These are phyloP conservation scores for Eupeodes corollae DNA, from an alignment of 1,140 invertebrate genomes.

Conservation along the genomic window DNA sequence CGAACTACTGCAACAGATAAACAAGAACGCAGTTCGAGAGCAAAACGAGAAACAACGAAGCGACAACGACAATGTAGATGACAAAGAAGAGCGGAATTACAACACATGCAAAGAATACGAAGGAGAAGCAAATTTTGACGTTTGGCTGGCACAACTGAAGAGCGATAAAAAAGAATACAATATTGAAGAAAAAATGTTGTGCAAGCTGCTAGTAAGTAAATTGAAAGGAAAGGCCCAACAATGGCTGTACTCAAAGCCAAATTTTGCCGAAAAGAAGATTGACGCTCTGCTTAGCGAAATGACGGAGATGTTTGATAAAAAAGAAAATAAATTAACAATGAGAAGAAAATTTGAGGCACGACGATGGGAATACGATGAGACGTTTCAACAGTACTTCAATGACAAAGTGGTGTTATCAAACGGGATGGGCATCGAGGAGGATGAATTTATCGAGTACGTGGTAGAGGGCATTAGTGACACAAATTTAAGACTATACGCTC, in stretches of 20 bases:
- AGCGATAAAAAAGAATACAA: too few species aligned
- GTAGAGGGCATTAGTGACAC: slow-evolving; percentile 27
- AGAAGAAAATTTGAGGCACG: slow-evolving; percentile 16
- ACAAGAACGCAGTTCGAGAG: neutral
- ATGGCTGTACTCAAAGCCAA: neutral
- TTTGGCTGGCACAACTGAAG: neutral
- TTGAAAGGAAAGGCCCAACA: neutral
- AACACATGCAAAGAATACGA: slow-evolving; percentile 8
- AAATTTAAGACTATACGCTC: too few species aligned
- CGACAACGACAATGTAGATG: neutral
- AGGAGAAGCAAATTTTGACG: neutral
- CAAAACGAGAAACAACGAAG: neutral
- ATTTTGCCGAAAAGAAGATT: slow-evolving; percentile 4
- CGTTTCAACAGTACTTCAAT: slow-evolving; percentile 17
- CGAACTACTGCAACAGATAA: neutral
- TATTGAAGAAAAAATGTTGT: too few species aligned
- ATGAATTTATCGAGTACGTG: slow-evolving; percentile 19
- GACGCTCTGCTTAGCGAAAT: slow-evolving; percentile 8
- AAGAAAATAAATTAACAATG: slow-evolving; percentile 4
- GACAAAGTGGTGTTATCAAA: slow-evolving; percentile 22
- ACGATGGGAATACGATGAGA: slow-evolving; percentile 16
- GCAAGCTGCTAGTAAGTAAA: neutral
- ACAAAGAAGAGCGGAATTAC: slow-evolving; percentile 3
- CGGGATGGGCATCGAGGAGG: slow-evolving; percentile 10
- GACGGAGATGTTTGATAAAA: slow-evolving; percentile 4